Percentiles rank a stretch among this genome's conserved stretches.
Conservation (phyloP, 1,140 invertebrate genomes). For the Pseudachorutes palmiensis region DNA sequence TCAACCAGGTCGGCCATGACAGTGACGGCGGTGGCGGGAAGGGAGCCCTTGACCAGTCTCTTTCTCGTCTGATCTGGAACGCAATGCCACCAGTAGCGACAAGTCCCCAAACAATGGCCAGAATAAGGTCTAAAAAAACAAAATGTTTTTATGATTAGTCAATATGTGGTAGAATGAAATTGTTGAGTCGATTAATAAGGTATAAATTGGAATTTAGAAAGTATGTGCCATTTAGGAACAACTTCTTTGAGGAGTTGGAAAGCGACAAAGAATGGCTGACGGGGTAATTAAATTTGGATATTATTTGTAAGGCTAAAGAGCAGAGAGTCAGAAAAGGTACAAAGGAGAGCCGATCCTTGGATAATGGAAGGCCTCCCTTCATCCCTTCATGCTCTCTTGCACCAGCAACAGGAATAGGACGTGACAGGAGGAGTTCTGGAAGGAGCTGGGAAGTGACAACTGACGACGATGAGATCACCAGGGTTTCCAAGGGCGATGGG, state of each 20-base stretch:
- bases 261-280: too few species aligned
- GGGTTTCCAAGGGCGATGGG: not conserved
- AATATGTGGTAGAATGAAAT: too few species aligned
- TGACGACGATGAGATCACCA: not conserved
- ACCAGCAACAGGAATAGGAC: not conserved
- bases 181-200: too few species aligned
- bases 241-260: too few species aligned
- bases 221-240: too few species aligned
- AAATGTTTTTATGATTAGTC: too few species aligned
- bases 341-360: not conserved
- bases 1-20: constrained; percentile 7
- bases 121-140: constrained; percentile 48
- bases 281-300: too few species aligned
- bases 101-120: constrained; percentile 49
- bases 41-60: constrained; percentile 45
- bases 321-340: not conserved
- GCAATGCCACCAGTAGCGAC: constrained; percentile 47
- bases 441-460: not conserved
- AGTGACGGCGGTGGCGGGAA: constrained; percentile 49
- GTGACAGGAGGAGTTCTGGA: not conserved
- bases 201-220: too few species aligned
- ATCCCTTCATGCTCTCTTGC: not conserved
- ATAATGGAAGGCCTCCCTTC: too few species aligned
- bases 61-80: constrained; percentile 48
- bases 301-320: too few species aligned